phyloP scores from a whole-genome alignment of 1,140 invertebrate genomes.

The Solenopsis fugax region DNA sequence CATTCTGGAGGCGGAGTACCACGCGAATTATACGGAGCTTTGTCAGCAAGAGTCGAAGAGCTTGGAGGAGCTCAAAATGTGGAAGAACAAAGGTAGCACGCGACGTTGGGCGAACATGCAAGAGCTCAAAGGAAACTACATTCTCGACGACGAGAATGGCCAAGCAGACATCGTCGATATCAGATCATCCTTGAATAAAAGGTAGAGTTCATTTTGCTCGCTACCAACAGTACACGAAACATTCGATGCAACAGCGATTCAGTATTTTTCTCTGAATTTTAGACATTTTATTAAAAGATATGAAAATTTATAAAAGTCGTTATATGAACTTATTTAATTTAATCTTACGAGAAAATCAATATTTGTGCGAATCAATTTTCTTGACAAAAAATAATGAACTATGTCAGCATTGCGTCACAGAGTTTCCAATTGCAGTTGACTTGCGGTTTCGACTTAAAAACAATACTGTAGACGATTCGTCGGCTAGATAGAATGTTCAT shows the following conservation, averaged over 20 bases:
- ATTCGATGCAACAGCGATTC: not conserved
- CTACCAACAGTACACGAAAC: not conserved
- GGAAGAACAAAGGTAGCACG: slow-evolving; percentile 34
- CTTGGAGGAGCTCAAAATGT: slow-evolving; percentile 8
- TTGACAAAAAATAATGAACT: not conserved
- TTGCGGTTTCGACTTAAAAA: not conserved
- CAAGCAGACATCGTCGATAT: slow-evolving; percentile 73
- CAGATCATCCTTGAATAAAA: slow-evolving; percentile 80
- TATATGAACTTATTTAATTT: not conserved
- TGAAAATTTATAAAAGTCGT: not conserved
- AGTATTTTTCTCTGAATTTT: not conserved
- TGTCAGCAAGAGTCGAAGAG: slow-evolving; percentile 75
- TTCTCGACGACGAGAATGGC: slow-evolving; percentile 73
- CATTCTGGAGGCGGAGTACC: slow-evolving; percentile 82
- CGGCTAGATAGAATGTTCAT: slow-evolving; percentile 42
- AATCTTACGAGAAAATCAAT: not conserved
- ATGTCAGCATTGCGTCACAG: not conserved
- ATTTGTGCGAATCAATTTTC: not conserved
- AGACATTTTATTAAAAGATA: not conserved
- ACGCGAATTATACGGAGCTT: slow-evolving; percentile 75
- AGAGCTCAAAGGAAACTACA: slow-evolving; percentile 80
- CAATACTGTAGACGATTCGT: slow-evolving; percentile 10
- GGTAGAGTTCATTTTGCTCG: slow-evolving; percentile 66
- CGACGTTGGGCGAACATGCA: not conserved
- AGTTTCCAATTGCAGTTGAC: not conserved